Evolutionary conservation across 2,797 vertebrate species (phyloP).

Genomic region (Sebastes taczanowskii): DNA sequence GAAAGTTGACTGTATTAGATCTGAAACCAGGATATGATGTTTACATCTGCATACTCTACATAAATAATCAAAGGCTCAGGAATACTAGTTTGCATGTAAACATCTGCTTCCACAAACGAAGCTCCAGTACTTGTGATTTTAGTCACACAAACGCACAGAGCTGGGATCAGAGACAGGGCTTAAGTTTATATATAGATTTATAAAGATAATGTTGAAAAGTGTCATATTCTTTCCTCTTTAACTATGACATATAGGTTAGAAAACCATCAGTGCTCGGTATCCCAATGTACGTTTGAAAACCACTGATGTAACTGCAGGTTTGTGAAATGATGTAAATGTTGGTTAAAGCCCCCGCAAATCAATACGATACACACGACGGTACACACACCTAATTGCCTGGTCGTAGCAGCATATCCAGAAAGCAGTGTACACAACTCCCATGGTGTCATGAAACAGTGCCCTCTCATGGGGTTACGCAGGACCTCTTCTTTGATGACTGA

Average conservation of each 20-base stretch:
- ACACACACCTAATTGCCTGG: not conserved
- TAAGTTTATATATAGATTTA: not conserved
- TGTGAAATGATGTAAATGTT: not conserved
- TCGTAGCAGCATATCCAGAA: not conserved
- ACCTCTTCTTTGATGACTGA: not conserved
- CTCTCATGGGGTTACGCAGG: conserved; percentile 14
- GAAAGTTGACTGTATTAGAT: not conserved
- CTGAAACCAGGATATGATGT: not conserved
- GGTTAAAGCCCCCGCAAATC: not conserved
- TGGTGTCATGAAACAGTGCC: conserved; percentile 15
- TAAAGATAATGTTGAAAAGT: not conserved
- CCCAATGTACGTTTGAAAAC: not conserved
- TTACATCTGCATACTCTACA: not conserved
- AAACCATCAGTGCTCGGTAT: not conserved
- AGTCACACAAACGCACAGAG: not conserved
- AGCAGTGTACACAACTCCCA: not conserved
- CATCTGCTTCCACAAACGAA: not conserved
- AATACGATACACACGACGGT: not conserved
- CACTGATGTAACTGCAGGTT: not conserved
- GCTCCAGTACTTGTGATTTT: not conserved
- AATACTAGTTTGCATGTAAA: not conserved
- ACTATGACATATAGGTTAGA: not conserved
- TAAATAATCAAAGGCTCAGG: not conserved
- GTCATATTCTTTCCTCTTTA: not conserved
- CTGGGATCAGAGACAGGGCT: not conserved